Base-by-base conservation (phyloP, 2,113 vertebrate species). In the Hucho hucho region DNA sequence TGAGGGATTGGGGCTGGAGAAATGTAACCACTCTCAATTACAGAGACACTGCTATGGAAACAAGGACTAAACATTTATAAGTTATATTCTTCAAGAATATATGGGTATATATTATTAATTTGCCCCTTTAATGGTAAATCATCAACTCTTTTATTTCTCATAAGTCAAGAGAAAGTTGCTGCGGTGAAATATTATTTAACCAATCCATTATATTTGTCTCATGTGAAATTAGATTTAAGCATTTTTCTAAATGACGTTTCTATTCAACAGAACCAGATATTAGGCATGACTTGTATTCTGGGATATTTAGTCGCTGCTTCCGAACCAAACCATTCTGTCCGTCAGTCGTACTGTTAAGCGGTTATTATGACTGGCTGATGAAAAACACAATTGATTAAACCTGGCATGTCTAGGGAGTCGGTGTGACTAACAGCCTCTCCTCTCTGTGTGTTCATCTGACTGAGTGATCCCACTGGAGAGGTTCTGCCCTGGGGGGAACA, bases 381-480 rank as follows among this genome's bases (percentile, higher is more conserved):
- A 80, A 80, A 83, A 79, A 46, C 11, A 83, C 46, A 73, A 69
- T 58, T 83, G 73, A 84, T 85, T 79, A 74, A 37, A 2, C 64
- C 64, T 79, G 69, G 9, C 69, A 64, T 78, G 87, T 85, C 80
- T 58, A 69, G 76, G 63, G 87, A 79, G 9, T 1, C 16, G 83
- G 73, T 69, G 70, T 78, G 58, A 28, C 37, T 63, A 73, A 81
- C 49, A 75, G 4, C 43, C 69, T 76, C 64, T 79, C 7, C 63
- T 73, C 29, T 46, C 7, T 75, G 47, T 9, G 46, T 49, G 47
- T 49, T 11, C 14, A 49, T 13, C 47, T 53, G 16, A 0, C 70
- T 81, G 82, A 89, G 85, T 78, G 77, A 77, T 85, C 88, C 80
- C 79, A 58, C 20, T 25, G 75, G 85, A 74, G 76, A 7, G 7